Evolutionary conservation across 1,140 invertebrate genomes (phyloP).

Genomic region (Formica selysi): DNA sequence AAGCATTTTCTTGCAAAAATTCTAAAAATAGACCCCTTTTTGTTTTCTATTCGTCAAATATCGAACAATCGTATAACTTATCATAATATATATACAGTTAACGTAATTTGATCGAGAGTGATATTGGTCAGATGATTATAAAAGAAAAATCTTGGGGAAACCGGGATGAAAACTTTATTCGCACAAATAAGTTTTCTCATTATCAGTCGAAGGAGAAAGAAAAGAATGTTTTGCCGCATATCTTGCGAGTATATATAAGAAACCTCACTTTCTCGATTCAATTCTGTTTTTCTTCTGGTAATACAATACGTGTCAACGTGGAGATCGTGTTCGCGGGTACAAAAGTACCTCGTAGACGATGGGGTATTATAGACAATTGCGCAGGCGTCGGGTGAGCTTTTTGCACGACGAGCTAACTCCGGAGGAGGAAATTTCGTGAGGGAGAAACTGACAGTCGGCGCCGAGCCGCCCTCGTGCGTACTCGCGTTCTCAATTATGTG

Average conservation of each 20-base stretch:
- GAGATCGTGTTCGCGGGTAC: slow-evolving; percentile 9
- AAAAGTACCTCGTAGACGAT: background rate
- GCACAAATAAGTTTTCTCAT: slow-evolving; percentile 14
- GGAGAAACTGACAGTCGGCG: slow-evolving; percentile 73
- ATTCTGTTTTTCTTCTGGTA: slow-evolving; percentile 44
- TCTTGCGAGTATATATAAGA: background rate
- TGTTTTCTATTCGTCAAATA: background rate
- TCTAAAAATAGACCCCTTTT: background rate
- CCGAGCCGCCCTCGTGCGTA: slow-evolving; percentile 68
- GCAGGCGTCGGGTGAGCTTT: slow-evolving; percentile 76
- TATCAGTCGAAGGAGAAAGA: background rate
- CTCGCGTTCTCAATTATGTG: too few relatives aligned
- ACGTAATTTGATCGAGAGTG: background rate
- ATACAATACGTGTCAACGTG: slow-evolving; percentile 35
- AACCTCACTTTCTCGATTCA: slow-evolving; percentile 19
- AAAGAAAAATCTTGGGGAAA: background rate
- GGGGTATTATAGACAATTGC: slow-evolving; percentile 58
- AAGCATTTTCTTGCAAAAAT: background rate
- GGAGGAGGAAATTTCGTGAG: slow-evolving; percentile 64
- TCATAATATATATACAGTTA: too few relatives aligned
- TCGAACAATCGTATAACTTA: background rate
- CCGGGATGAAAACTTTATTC: background rate
- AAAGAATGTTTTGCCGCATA: background rate
- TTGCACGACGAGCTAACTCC: slow-evolving; percentile 70
- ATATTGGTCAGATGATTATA: slow-evolving; percentile 6